phyloP scores from a whole-genome alignment of 2,113 vertebrate species.

The Regulus satrapa region DNA sequence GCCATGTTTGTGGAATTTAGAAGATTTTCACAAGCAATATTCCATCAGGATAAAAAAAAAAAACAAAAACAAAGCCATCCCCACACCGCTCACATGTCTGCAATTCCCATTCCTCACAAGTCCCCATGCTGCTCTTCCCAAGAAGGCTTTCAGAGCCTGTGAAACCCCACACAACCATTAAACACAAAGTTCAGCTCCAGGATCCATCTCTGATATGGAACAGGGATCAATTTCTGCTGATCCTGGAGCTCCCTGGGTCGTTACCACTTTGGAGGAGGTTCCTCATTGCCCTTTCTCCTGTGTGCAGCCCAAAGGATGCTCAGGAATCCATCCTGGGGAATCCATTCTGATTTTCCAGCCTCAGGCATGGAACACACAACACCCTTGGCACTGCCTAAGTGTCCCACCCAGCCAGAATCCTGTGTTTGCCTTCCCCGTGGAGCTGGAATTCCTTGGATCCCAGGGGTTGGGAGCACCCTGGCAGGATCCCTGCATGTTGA shows the following conservation, averaged over 20 bases:
- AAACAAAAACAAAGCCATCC: background rate
- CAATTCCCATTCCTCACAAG: background rate
- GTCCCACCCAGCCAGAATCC: accelerated
- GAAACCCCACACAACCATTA: background rate
- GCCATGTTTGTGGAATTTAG: background rate
- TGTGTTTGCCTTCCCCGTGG: background rate
- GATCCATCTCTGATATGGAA: background rate
- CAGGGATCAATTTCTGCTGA: background rate
- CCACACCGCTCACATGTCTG: background rate
- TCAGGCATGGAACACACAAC: background rate
- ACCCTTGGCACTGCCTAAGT: too few species aligned
- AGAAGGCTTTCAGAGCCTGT: background rate
- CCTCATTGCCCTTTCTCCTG: background rate
- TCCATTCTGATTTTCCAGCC: background rate
- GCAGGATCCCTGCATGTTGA: background rate
- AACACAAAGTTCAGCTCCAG: background rate
- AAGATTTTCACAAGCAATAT: background rate
- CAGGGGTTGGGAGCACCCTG: background rate
- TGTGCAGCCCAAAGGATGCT: background rate
- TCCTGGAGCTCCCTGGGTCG: background rate
- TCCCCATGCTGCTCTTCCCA: background rate
- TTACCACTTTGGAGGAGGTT: background rate
- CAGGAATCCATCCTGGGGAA: background rate
- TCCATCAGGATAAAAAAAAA: background rate
- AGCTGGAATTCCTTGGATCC: background rate